A percentile compares a stretch with the other conserved stretches of the same genome.
Evolutionary conservation across 2,888 invertebrate species (phyloP).

Genomic region (Drosophila hawaiiensis): DNA sequence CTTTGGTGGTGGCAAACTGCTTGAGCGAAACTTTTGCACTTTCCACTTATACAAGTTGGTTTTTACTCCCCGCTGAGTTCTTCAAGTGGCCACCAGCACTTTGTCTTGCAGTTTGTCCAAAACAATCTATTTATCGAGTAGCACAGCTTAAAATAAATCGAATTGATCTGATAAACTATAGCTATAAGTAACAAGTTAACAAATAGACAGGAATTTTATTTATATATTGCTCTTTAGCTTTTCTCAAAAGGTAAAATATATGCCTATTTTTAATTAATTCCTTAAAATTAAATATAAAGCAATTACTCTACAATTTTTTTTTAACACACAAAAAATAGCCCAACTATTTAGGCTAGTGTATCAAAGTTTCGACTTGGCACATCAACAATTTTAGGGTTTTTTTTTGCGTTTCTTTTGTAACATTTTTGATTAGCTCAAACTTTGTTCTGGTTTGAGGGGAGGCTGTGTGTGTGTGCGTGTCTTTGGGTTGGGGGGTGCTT

Average conservation of each 20-base stretch:
- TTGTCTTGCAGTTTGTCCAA: conserved; percentile 12
- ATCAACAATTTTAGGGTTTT: neutral
- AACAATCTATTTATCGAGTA: neutral
- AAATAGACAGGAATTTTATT: neutral
- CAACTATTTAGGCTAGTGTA: conserved; percentile 30
- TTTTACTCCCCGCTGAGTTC: conserved; percentile 16
- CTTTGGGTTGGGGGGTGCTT: conserved; percentile 48
- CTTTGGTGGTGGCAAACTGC: conserved; percentile 51
- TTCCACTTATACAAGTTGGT: conserved; percentile 58
- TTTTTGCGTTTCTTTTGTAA: conserved; percentile 41
- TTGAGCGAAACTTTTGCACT: conserved; percentile 60
- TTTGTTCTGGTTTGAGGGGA: conserved; percentile 39
- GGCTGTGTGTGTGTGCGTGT: conserved; percentile 15
- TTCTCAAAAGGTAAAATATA: accelerated
- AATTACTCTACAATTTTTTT: neutral
- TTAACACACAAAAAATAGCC: neutral
- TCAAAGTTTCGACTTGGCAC: neutral
- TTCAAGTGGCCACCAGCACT: conserved; percentile 25
- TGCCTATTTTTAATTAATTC: neutral
- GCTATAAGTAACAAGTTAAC: neutral
- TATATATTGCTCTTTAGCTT: too few relatives aligned
- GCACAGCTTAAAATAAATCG: neutral
- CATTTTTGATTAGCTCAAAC: conserved; percentile 75
- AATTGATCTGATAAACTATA: neutral
- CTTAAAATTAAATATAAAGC: neutral